A percentile compares a stretch with the other conserved stretches of the same genome.
Conservation (phyloP, 2,888 invertebrate species). For the Blera fallax region DNA sequence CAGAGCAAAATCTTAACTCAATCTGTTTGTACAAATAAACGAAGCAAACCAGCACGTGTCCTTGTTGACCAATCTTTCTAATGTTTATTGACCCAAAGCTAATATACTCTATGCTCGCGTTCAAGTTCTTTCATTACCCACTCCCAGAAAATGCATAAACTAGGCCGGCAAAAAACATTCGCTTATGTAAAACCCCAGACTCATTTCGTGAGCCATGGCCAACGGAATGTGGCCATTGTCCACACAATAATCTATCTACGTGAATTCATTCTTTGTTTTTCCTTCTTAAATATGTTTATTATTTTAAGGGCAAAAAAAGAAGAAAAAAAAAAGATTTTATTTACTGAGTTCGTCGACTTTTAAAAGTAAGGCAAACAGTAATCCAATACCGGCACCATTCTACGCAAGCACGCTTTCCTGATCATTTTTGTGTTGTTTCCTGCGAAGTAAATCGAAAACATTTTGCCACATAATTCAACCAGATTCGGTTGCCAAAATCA, state of each 20-base stretch:
- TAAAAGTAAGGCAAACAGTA: slow-evolving; percentile 34
- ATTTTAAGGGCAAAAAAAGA: neutral
- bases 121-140: neutral
- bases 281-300: slow-evolving; percentile 18
- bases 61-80: neutral
- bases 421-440: neutral
- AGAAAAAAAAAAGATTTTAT: neutral
- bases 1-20: too few species aligned
- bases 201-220: neutral
- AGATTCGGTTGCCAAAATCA: slow-evolving; percentile 51
- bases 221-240: neutral
- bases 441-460: slow-evolving; percentile 28
- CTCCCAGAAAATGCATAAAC: neutral
- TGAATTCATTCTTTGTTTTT: neutral
- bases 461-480: slow-evolving; percentile 55
- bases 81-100: neutral
- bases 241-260: neutral
- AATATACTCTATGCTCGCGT: neutral
- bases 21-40: too few species aligned
- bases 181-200: neutral
- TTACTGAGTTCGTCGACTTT: slow-evolving; percentile 44
- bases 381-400: slow-evolving; percentile 45
- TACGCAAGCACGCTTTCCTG: slow-evolving; percentile 29
- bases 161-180: neutral
- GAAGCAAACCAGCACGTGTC: neutral